Conservation (phyloP, 2,797 vertebrate species). For the Aphelocoma californica region DNA sequence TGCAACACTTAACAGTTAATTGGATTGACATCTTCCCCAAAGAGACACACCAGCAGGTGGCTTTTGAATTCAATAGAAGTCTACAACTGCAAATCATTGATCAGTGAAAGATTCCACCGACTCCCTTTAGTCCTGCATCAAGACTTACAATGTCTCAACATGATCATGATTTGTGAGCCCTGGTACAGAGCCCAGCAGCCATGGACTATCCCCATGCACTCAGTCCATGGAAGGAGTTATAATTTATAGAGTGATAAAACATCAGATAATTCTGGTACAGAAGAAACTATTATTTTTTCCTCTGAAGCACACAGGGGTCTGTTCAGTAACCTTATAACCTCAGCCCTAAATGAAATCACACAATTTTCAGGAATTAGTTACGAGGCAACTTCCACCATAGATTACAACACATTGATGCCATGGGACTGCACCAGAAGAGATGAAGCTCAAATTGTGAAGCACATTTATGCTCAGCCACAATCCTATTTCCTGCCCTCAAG, state of each 20-base stretch:
- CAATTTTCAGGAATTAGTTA: neutral
- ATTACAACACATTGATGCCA: neutral
- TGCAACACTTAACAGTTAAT: slow-evolving; percentile 8
- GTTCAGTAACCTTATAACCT: neutral
- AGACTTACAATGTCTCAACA: neutral
- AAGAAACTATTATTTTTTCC: neutral
- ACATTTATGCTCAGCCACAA: slow-evolving; percentile 19
- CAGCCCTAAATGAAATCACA: neutral
- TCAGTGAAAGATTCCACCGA: neutral
- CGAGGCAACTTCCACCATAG: neutral
- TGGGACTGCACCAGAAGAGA: neutral
- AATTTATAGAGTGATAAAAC: neutral
- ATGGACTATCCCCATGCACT: neutral
- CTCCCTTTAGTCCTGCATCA: neutral
- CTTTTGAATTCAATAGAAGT: neutral
- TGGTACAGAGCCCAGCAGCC: neutral
- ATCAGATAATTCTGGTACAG: neutral
- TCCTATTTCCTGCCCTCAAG: slow-evolving; percentile 31
- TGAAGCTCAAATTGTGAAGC: neutral
- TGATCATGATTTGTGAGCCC: neutral
- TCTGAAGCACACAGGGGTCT: neutral
- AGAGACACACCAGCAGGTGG: neutral
- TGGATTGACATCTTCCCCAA: slow-evolving; percentile 26
- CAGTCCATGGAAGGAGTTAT: neutral
- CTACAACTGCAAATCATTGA: slow-evolving; percentile 2